Percentiles rank a stretch among this genome's conserved stretches.
These are phyloP conservation scores for Rhinophrynus dorsalis DNA, from an alignment of 2,797 vertebrate species.

Conservation along the genomic window DNA sequence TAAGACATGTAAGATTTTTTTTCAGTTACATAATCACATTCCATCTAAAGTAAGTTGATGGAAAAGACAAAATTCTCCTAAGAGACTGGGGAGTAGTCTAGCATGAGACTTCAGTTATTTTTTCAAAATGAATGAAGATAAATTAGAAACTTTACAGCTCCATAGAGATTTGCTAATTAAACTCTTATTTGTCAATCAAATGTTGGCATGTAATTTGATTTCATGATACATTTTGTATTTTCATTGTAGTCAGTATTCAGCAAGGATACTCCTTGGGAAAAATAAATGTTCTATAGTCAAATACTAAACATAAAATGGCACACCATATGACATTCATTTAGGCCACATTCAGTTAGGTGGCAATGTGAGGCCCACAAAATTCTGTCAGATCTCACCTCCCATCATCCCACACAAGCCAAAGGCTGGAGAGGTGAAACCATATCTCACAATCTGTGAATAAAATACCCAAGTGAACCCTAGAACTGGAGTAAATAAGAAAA, in stretches of 20 bases:
- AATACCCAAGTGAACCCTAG: too few relatives aligned
- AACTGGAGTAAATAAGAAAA: too few relatives aligned
- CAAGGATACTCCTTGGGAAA: background rate
- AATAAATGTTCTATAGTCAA: too few relatives aligned
- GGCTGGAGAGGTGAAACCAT: too few relatives aligned
- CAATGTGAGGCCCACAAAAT: too few relatives aligned
- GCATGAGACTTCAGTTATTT: conserved; percentile 3
- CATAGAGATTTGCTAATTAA: conserved; percentile 25
- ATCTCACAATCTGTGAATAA: too few relatives aligned
- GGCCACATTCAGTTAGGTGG: too few relatives aligned
- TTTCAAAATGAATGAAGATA: conserved; percentile 28
- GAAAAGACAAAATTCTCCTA: background rate
- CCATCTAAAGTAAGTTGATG: background rate
- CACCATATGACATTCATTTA: too few relatives aligned
- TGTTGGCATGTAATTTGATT: conserved; percentile 1
- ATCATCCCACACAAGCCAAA: too few relatives aligned
- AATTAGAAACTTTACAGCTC: conserved; percentile 23
- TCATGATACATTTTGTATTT: conserved; percentile 20
- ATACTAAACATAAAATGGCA: too few relatives aligned
- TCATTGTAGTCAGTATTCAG: conserved; percentile 20
- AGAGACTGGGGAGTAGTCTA: conserved; percentile 5
- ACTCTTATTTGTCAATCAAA: conserved; percentile 21
- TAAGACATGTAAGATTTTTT: background rate
- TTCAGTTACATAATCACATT: conserved; percentile 10
- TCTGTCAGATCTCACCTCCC: too few relatives aligned